These are phyloP conservation scores for Acanthurus leucopareius DNA, from an alignment of 2,797 vertebrate genomes.

Conservation along the genomic window DNA sequence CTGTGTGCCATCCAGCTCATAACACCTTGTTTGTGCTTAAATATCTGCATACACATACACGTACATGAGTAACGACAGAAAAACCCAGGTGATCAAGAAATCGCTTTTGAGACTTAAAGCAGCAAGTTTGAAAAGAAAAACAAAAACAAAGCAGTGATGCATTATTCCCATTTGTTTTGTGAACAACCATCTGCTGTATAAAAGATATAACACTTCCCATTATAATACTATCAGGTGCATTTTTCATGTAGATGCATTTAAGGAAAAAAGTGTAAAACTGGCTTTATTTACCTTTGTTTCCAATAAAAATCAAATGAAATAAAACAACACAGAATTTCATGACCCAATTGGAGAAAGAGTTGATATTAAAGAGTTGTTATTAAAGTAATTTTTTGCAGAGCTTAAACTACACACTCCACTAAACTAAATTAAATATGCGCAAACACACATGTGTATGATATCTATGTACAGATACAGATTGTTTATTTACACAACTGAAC, in stretches of 20 bases:
- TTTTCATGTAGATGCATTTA: neutral
- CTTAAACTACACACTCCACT: neutral
- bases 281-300: neutral
- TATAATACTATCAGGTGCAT: neutral
- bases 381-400: neutral
- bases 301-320: too few species aligned
- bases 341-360: neutral
- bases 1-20: constrained; percentile 20
- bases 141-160: too few species aligned
- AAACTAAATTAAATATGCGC: neutral
- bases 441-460: constrained; percentile 1
- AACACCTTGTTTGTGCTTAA: constrained; percentile 9
- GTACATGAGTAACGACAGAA: neutral
- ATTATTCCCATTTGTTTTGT: neutral
- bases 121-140: neutral
- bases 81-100: neutral
- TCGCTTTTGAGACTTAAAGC: neutral
- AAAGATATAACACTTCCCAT: neutral
- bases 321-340: neutral
- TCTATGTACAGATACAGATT: constrained; percentile 4
- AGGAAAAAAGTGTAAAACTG: neutral
- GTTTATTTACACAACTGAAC: constrained; percentile 49
- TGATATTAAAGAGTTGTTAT: neutral
- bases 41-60: neutral
- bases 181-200: neutral